These are phyloP conservation scores for Tadarida brasiliensis DNA, from an alignment of 2,797 vertebrate genomes.

Conservation along the genomic window DNA sequence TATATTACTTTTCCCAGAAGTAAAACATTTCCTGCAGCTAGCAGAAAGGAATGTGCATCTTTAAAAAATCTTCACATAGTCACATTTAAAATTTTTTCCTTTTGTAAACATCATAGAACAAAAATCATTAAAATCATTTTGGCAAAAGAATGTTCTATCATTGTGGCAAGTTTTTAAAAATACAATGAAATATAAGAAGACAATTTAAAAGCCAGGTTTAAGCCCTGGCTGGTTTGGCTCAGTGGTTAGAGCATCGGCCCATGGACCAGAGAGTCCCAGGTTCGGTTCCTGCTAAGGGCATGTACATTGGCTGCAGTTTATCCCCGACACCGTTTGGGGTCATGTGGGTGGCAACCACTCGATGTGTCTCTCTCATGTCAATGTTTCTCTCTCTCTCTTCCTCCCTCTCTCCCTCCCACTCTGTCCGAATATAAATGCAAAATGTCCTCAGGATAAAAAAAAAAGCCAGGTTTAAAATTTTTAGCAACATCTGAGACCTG, in stretches of 20 bases:
- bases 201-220: neutral
- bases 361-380: no score
- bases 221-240: neutral
- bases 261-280: no score
- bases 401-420: no score
- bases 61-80: constrained; percentile 82
- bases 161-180: constrained; percentile 38
- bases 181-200: neutral
- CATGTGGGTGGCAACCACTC: no score
- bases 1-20: constrained; percentile 74
- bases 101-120: constrained; percentile 78
- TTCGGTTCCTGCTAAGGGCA: no score
- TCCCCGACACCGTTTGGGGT: no score
- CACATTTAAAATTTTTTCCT: constrained; percentile 78
- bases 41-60: constrained; percentile 84
- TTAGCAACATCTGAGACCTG: neutral
- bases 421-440: no score
- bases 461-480: neutral
- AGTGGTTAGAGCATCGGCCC: no score
- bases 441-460: no score
- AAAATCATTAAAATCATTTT: constrained; percentile 65
- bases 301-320: no score
- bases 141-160: constrained; percentile 75
- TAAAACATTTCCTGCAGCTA: constrained; percentile 87
- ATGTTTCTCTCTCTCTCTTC: no score